Conservation (phyloP, 2,113 vertebrate species). For the Mus pahari region DNA sequence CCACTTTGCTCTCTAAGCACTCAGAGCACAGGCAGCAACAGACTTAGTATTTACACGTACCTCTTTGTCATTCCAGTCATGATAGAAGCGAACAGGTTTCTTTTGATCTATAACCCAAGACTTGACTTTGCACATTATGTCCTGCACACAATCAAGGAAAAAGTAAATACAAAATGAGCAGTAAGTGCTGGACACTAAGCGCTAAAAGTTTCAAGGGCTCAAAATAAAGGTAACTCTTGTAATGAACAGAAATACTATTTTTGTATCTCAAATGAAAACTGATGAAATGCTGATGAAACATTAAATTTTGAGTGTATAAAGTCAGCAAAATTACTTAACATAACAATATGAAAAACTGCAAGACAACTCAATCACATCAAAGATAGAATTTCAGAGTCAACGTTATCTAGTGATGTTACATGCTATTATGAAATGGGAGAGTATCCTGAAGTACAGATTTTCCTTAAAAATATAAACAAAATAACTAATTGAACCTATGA, state of each 20-base stretch:
- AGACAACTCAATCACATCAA: slow-evolving; percentile 75
- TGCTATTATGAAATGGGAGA: slow-evolving; percentile 87
- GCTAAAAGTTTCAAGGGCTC: slow-evolving; percentile 85
- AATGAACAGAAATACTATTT: slow-evolving; percentile 67
- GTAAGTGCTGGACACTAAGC: slow-evolving; percentile 88
- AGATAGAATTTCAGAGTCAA: slow-evolving; percentile 77
- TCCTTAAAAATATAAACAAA: slow-evolving; percentile 81
- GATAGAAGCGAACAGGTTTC: slow-evolving; percentile 95
- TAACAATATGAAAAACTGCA: slow-evolving; percentile 70
- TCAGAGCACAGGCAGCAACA: slow-evolving; percentile 63
- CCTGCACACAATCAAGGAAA: slow-evolving; percentile 92
- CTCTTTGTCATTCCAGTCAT: slow-evolving; percentile 97
- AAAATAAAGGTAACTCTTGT: slow-evolving; percentile 75
- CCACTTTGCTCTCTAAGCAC: slow-evolving; percentile 59
- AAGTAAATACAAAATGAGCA: slow-evolving; percentile 90
- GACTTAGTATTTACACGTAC: slow-evolving; percentile 85
- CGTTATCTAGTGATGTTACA: slow-evolving; percentile 87
- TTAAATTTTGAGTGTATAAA: slow-evolving; percentile 65
- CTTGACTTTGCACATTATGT: slow-evolving; percentile 98
- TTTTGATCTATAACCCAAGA: slow-evolving; percentile 96
- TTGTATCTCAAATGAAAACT: slow-evolving; percentile 67
- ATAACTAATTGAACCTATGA: slow-evolving; percentile 93
- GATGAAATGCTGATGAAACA: slow-evolving; percentile 61
- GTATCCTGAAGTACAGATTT: slow-evolving; percentile 83
- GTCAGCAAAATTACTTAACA: slow-evolving; percentile 72